phyloP scores from a whole-genome alignment of 37 sponge, comb jelly and placozoan genomes.

The Ianthella basta region DNA sequence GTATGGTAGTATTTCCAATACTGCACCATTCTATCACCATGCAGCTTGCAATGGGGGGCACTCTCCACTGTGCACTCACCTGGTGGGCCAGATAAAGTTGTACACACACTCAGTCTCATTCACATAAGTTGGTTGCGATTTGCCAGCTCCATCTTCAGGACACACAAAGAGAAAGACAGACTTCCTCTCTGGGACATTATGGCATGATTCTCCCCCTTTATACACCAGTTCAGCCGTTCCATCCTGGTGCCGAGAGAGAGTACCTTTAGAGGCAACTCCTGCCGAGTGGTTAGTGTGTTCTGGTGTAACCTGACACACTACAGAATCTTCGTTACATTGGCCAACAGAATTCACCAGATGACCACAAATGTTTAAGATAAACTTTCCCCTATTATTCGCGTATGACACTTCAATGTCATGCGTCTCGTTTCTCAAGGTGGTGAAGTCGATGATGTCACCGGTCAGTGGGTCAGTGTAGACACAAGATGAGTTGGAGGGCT shows the following conservation, averaged over 20 bases:
- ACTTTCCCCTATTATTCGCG: neutral
- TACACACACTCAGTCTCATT: constrained; percentile 66
- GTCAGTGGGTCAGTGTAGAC: constrained; percentile 31
- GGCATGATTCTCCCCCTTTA: constrained; percentile 50
- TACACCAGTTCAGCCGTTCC: constrained; percentile 46
- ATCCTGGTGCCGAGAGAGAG: constrained; percentile 38
- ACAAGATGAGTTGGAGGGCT: constrained; percentile 26
- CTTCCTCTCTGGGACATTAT: neutral
- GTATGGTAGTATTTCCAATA: no score
- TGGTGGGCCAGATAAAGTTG: constrained; percentile 71
- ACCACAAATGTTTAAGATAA: constrained; percentile 27
- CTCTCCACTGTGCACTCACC: no score
- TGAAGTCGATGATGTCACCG: constrained; percentile 52
- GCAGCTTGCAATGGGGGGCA: no score
- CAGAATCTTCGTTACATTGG: neutral
- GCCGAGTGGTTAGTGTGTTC: neutral
- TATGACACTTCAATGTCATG: neutral
- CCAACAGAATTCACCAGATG: neutral
- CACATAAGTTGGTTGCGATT: constrained; percentile 40
- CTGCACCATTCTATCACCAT: no score
- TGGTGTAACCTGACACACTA: constrained; percentile 58
- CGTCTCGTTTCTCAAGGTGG: constrained; percentile 6
- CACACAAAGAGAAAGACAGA: constrained; percentile 66
- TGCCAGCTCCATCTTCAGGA: constrained; percentile 13
- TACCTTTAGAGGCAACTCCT: constrained; percentile 22